Conservation (phyloP, 1,140 invertebrate species). For the Melipona quadrifasciata region DNA sequence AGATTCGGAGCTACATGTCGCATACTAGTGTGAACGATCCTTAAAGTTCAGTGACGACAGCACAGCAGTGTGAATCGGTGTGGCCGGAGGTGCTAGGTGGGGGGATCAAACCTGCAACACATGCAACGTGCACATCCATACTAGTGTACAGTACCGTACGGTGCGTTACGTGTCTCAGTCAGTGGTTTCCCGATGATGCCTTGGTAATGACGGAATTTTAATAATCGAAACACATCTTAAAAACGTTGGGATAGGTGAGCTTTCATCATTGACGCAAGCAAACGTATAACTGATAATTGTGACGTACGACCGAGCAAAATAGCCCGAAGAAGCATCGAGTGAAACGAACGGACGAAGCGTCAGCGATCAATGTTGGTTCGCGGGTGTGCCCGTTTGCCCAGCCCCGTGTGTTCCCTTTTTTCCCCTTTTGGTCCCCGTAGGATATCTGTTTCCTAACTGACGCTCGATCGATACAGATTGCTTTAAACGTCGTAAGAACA, state of each 20-base stretch:
- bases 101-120: conserved; percentile 32
- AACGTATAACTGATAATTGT: not conserved
- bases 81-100: not conserved
- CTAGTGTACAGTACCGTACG: conserved; percentile 63
- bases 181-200: conserved; percentile 69
- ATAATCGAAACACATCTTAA: conserved; percentile 45
- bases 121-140: conserved; percentile 52
- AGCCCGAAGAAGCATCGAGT: not conserved
- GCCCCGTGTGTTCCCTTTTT: conserved; percentile 40
- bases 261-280: not conserved
- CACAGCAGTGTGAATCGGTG: conserved; percentile 39
- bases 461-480: conserved; percentile 1
- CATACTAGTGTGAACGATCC: not conserved
- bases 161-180: conserved; percentile 65
- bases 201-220: conserved; percentile 67
- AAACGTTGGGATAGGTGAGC: conserved; percentile 65
- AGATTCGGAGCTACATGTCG: not conserved
- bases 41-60: conserved; percentile 14
- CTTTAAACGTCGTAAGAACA: not conserved
- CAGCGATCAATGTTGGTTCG: conserved; percentile 71
- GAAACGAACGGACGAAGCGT: conserved; percentile 44
- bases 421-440: conserved; percentile 17
- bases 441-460: not conserved
- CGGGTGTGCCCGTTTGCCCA: conserved; percentile 74
- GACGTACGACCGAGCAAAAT: not conserved